Percentiles rank a stretch among this genome's conserved stretches.
These are phyloP conservation scores for Octodon degus DNA, from an alignment of 2,113 vertebrate genomes.

Conservation along the genomic window DNA sequence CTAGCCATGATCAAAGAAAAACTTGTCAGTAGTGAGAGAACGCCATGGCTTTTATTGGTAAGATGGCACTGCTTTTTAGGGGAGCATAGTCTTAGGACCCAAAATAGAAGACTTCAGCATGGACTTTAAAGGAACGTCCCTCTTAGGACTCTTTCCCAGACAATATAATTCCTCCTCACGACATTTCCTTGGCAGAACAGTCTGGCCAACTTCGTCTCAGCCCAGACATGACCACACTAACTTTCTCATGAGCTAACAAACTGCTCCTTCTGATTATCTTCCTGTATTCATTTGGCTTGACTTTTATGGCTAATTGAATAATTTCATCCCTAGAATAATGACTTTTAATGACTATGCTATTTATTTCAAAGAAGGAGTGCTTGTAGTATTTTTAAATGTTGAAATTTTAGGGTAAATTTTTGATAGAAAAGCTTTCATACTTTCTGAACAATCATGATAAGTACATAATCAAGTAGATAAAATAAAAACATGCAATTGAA, in stretches of 20 bases:
- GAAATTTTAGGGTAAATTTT: not conserved
- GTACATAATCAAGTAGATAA: slow-evolving; percentile 11
- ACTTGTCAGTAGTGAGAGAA: not conserved
- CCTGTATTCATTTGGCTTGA: slow-evolving; percentile 54
- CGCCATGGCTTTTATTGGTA: slow-evolving; percentile 40
- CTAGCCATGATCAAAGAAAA: slow-evolving; percentile 11
- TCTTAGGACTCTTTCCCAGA: slow-evolving; percentile 71
- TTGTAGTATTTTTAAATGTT: slow-evolving; percentile 14
- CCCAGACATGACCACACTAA: slow-evolving; percentile 68
- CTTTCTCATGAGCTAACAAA: slow-evolving; percentile 74
- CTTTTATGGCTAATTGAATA: slow-evolving; percentile 61
- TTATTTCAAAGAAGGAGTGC: not conserved
- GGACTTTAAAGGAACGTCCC: slow-evolving; percentile 72
- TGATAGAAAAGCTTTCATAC: not conserved
- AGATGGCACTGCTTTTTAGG: slow-evolving; percentile 63
- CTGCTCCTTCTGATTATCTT: slow-evolving; percentile 63
- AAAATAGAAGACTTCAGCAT: slow-evolving; percentile 70
- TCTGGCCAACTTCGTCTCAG: slow-evolving; percentile 62
- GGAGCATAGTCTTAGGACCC: slow-evolving; percentile 23
- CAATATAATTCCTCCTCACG: slow-evolving; percentile 74
- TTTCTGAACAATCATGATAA: not conserved
- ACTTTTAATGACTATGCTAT: not conserved
- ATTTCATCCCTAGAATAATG: not conserved
- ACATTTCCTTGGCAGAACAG: slow-evolving; percentile 79
- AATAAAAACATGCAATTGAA: not conserved